Base-by-base conservation (phyloP, 1,140 invertebrate species). In the Zaprionus inermis region DNA sequence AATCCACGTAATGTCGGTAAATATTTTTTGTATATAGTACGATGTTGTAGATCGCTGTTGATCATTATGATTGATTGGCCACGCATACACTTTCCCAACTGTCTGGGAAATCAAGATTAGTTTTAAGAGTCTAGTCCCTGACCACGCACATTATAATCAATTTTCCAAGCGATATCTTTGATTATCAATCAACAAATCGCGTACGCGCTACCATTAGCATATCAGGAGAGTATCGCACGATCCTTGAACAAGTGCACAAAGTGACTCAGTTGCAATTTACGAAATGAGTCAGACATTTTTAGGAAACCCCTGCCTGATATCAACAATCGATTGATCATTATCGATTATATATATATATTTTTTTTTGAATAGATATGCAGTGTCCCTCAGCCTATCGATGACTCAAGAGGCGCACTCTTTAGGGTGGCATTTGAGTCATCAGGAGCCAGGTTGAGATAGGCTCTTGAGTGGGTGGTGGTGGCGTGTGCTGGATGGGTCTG, bases 241-340 rank as follows among this genome's bases (percentile, higher is more conserved):
- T 79, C 76, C 76, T 75, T 28, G 38, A 6, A 18, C 38, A 44
- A 44, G 16, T 59, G 64, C 10, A 16, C 0, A 11, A 7, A 22
- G 55, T 82, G 80, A 82, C 49, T 82, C 80, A 82, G 28, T 4
- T 7, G 34, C 9, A 4, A 12, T n/a, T 7, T 2, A 14, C 5
- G 6, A 3, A 49, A 41, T 82, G 76, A 82, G 34, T 82, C 79
- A 82, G 16, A n/a, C 28, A 10, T 61, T 41, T 16, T 65, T 79
- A 76, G 80, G 80, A 69, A 82, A 82, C 80, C 80, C 80, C 80
- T 82, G 1, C 3, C 41, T 61, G 57, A 49, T 59, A 73, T 61
- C 16, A 14, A 24, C 4, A 1, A n/a, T 34, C 77, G 34, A 74
- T 58, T 56, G 59, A 79, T 60, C 51, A 83, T 66, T 72, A 83